Evolutionary conservation across 1,140 invertebrate genomes (phyloP), one percentile per base, ranked within the genome.

Genomic region (Drosophila aff.): DNA sequence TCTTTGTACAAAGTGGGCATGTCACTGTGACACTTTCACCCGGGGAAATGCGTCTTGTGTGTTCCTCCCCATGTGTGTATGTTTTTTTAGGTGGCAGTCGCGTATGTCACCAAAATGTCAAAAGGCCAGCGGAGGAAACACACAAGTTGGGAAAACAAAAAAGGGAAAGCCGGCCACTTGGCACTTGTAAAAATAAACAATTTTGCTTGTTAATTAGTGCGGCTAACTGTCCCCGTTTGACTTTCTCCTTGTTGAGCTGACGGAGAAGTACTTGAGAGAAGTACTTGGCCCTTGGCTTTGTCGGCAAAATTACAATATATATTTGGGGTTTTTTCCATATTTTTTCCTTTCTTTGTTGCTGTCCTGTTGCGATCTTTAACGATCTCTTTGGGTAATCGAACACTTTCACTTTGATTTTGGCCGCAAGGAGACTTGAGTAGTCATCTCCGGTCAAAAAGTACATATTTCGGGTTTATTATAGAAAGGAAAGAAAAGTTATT

Each of bases 131-230:
- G 53, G 53, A 57, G 13, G 49, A 59, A 68, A 73, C 80, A 89
- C 81, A 89, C 84, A 90, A 89, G 85, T 89, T 89, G 81, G 81
- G 75, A 90, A 89, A 89, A 89, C 84, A 89, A 81, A 89, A 81
- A 89, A 87, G 60, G 53, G 47, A 38, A 43, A 77, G 79, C 57
- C 64, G 79, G 62, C 77, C 81, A 81, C 78, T 76, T 82, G 80
- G 68, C 82, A 86, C 82, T 87, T 87, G 84, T 84, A 81, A 84
- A 81, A 89, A 89, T 87, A 87, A 87, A 87, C 75, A 85, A 75
- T 84, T 81, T 64, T 62, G 66, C 81, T 84, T 81, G 84, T 89
- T 89, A 89, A 89, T 89, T 89, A 89, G 84, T 89, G 68, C 69
- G 74, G 81, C 87, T 79, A 90, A 87, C 74, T 89, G 84, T 89